These are phyloP conservation scores for Spodoptera exigua DNA, from an alignment of 2,888 invertebrate genomes.

Conservation along the genomic window DNA sequence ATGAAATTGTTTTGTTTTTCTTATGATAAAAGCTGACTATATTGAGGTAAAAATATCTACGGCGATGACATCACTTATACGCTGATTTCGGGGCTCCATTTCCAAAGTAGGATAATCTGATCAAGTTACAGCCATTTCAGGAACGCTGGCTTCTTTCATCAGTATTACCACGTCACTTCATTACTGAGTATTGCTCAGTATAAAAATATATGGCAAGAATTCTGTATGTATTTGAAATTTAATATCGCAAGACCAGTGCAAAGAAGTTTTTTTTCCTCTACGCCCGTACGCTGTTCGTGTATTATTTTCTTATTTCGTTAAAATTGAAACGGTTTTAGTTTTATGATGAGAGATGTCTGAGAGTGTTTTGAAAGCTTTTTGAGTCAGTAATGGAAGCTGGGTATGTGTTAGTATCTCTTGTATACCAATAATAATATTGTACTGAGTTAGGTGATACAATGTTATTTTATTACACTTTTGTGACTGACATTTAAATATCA, in stretches of 20 bases:
- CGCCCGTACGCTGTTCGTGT: not conserved
- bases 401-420: no score
- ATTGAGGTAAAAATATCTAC: no score
- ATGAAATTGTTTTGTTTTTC: no score
- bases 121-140: conserved; percentile 35
- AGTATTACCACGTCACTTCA: conserved; percentile 45
- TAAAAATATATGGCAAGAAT: conserved; percentile 25
- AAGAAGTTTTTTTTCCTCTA: conserved; percentile 1
- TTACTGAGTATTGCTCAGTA: conserved; percentile 25
- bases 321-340: not conserved
- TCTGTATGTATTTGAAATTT: conserved; percentile 31
- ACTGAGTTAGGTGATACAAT: no score
- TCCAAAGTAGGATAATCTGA: conserved; percentile 48
- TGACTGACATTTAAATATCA: no score
- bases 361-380: no score
- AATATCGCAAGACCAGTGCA: conserved; percentile 20
- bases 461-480: no score
- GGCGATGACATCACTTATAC: conserved; percentile 9
- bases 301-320: not conserved
- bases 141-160: conserved; percentile 54
- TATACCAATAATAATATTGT: no score
- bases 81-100: conserved; percentile 29
- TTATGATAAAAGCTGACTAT: no score
- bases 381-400: no score
- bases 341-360: no score